phyloP scores from a whole-genome alignment of 2,797 vertebrate species.

The Onychomys leucogaster region DNA sequence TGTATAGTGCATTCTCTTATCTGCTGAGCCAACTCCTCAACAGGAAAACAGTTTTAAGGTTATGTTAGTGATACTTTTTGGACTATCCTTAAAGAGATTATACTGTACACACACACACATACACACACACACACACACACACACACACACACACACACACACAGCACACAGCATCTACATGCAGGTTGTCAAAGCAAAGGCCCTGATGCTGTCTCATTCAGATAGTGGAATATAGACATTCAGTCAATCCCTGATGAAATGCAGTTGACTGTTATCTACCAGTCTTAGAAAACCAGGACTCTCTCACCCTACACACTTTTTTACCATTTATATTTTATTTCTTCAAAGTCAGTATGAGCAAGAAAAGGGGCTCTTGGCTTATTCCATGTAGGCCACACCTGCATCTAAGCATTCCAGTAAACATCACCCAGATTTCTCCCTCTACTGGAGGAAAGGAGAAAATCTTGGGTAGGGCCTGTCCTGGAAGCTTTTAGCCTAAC shows the following conservation, averaged over 20 bases:
- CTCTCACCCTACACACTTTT: not conserved
- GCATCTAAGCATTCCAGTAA: not conserved
- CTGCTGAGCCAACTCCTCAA: not conserved
- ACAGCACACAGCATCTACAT: not conserved
- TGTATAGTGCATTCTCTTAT: not conserved
- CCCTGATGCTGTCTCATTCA: not conserved
- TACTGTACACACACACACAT: not conserved
- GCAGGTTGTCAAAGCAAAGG: not conserved
- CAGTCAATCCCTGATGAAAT: not conserved
- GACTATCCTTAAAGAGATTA: not conserved
- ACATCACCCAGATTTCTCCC: not conserved
- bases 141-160: not conserved
- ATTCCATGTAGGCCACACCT: not conserved
- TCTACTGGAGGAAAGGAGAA: not conserved
- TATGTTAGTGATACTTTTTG: not conserved
- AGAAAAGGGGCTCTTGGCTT: not conserved
- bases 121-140: not conserved
- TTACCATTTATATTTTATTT: not conserved
- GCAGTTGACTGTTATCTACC: not conserved
- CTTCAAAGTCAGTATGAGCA: not conserved
- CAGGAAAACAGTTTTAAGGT: not conserved
- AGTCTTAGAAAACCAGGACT: not conserved
- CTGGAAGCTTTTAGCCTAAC: not conserved
- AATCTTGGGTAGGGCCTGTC: not conserved
- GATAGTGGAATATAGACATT: not conserved